Base-by-base conservation (phyloP, 1,140 invertebrate genomes). In the Berghia stephanieae region DNA sequence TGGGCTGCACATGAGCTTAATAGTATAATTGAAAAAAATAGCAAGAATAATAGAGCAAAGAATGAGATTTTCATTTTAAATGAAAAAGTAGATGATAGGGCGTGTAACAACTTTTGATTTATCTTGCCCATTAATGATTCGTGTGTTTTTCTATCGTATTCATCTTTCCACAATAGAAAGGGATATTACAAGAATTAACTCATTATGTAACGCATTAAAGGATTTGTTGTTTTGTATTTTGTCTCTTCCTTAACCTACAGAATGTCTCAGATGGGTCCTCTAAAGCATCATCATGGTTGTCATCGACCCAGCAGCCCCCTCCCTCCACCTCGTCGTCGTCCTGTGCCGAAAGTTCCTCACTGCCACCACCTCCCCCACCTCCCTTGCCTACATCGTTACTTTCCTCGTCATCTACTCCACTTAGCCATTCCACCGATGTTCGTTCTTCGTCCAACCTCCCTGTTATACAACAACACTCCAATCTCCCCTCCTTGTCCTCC, bases 241-340 rank as follows among this genome's bases (percentile, higher is more conserved):
- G 34, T 40, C 10, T 68, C 24, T 73, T 73, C 57, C 5, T 55
- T 73, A 27, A 2, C 49, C 44, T n/a, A n/a, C 70, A 73, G 70
- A 73, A 6, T 38, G 27, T 73, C 5, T 27, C 68, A 70, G 40
- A 34, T 55, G 70, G 70, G 1, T 27, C 57, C n/a, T n/a, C n/a
- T n/a, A n/a, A n/a, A n/a, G 63, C 46, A 34, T 34, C 44, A 1
- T 67, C 74, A 49, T 76, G 74, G 74, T 76, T 76, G 31, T n/a
- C n/a, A n/a, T n/a, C n/a, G n/a, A n/a, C n/a, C n/a, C n/a, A n/a
- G n/a, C n/a, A n/a, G n/a, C n/a, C n/a, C n/a, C n/a, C n/a, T n/a
- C n/a, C n/a, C n/a, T n/a, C n/a, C n/a, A n/a, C 21, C 74, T 31
- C 74, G 38, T 13, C 34, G n/a, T n/a, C 57, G 13, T 8, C 27